Conservation (phyloP, 2,113 vertebrate species). For the Daphoenositta chrysoptera region DNA sequence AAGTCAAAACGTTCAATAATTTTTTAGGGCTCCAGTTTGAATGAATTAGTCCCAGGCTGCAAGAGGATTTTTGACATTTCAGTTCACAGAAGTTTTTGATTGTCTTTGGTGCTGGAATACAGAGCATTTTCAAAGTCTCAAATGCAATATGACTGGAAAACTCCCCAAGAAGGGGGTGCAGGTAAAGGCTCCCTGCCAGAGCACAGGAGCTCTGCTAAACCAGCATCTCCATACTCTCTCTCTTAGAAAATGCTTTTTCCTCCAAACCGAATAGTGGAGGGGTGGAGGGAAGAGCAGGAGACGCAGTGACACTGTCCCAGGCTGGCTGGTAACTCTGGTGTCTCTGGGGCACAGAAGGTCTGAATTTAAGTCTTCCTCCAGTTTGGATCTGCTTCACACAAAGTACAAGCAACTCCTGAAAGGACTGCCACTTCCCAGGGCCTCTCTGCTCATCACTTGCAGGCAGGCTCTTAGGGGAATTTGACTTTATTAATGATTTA, state of each 20-base stretch:
- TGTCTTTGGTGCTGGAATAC: not conserved
- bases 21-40: not conserved
- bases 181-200: not conserved
- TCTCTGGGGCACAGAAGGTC: not conserved
- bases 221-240: not conserved
- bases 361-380: not conserved
- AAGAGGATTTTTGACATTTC: not conserved
- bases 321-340: not conserved
- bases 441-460: not conserved
- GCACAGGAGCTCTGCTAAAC: not conserved
- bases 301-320: not conserved
- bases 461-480: not conserved
- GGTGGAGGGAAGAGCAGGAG: not conserved
- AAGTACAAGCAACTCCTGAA: not conserved
- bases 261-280: not conserved
- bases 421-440: not conserved
- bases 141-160: not conserved
- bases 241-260: not conserved
- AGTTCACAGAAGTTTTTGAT: not conserved
- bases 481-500: not conserved
- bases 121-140: not conserved
- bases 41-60: not conserved
- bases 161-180: not conserved
- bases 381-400: not conserved
- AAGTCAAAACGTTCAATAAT: not conserved